phyloP scores from a whole-genome alignment of 2,888 invertebrate genomes.

The Athripsodes cinereus region DNA sequence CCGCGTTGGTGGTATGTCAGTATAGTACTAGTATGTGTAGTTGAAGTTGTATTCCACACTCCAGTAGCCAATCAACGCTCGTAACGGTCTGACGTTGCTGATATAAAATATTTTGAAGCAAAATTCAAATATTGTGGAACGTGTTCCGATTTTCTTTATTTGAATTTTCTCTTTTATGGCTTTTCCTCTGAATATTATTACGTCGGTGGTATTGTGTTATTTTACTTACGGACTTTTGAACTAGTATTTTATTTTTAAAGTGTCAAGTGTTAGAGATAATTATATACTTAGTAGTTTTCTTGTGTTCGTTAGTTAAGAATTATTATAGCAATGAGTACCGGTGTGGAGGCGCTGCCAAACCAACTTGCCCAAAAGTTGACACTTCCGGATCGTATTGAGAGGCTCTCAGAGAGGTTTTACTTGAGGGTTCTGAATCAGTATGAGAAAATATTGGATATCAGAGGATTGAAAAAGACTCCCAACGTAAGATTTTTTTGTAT shows the following conservation, averaged over 20 bases:
- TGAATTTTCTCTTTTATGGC: not conserved
- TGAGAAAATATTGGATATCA: conserved; percentile 54
- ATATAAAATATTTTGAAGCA: not conserved
- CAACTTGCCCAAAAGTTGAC: conserved; percentile 13
- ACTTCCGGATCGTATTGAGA: conserved; percentile 25
- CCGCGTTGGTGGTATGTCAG: too few species aligned
- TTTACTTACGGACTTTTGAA: not conserved
- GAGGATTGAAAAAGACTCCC: conserved; percentile 43
- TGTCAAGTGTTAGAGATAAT: too few species aligned
- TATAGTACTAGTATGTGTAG: too few species aligned
- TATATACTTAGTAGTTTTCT: not conserved
- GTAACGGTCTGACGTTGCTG: not conserved
- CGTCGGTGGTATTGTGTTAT: not conserved
- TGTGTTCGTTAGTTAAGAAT: not conserved
- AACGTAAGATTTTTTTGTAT: conserved; percentile 11
- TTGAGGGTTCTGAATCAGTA: conserved; percentile 57
- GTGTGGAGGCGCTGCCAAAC: conserved; percentile 32
- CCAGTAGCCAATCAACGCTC: not conserved
- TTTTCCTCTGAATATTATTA: not conserved
- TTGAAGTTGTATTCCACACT: too few species aligned
- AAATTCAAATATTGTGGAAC: not conserved
- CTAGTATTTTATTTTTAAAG: not conserved
- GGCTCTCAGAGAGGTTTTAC: conserved; percentile 49
- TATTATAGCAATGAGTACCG: conserved; percentile 33
- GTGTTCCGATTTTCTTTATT: not conserved